Percentiles rank a stretch among this genome's conserved stretches.
Conservation (phyloP, 2,888 invertebrate genomes). For the Candidula unifasciata region DNA sequence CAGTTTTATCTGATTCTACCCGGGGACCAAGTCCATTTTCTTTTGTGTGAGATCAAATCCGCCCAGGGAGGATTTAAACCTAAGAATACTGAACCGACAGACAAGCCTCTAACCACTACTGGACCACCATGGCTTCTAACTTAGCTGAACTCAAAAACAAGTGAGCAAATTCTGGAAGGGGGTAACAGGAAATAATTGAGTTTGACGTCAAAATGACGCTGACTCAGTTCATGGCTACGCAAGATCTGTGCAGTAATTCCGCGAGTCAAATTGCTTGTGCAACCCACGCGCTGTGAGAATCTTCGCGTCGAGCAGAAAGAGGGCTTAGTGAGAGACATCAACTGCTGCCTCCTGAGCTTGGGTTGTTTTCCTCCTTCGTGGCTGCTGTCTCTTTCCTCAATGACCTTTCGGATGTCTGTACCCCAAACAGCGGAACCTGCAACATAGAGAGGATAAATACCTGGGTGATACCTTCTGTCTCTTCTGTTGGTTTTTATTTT, state of each 20-base stretch:
- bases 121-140: no score
- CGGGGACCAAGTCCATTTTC: no score
- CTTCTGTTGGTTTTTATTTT: no score
- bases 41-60: no score
- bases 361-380: neutral
- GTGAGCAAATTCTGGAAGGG: neutral
- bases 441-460: neutral
- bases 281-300: neutral
- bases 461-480: no score
- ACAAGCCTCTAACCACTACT: no score
- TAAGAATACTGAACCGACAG: no score
- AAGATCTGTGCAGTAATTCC: neutral
- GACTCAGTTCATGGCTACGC: neutral
- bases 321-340: neutral
- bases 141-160: neutral
- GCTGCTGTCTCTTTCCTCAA: neutral
- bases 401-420: neutral
- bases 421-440: neutral
- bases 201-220: slow-evolving; percentile 3
- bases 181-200: neutral
- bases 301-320: neutral
- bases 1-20: no score
- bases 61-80: no score
- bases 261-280: neutral
- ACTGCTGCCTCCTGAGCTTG: no score